Evolutionary conservation across 1,140 invertebrate species (phyloP).

Genomic region (Drosophila navojoa): DNA sequence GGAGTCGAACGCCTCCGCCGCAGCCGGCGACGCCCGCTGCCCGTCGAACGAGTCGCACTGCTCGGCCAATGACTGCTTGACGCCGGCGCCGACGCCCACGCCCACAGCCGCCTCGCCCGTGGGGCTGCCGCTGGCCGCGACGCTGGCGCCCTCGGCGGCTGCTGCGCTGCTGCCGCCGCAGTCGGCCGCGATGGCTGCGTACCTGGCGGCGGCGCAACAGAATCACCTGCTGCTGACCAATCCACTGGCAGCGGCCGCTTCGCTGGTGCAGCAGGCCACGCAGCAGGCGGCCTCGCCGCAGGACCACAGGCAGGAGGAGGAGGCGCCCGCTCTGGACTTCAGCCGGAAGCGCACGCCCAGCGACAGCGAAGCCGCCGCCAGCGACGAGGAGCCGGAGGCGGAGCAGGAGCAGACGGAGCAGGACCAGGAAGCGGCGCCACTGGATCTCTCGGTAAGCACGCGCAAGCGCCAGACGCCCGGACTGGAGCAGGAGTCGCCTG

Average conservation of each 20-base stretch:
- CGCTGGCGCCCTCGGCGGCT: slow-evolving; percentile 85
- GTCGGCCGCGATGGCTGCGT: slow-evolving; percentile 91
- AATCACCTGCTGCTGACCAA: slow-evolving; percentile 91
- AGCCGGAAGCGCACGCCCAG: slow-evolving; percentile 86
- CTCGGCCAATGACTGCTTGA: slow-evolving; percentile 86
- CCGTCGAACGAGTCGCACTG: slow-evolving; percentile 88
- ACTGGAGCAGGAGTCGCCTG: slow-evolving; percentile 84
- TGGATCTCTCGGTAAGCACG: slow-evolving; percentile 92
- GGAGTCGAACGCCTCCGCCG: slow-evolving; percentile 87
- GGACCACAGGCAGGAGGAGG: slow-evolving; percentile 77
- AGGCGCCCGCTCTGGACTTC: slow-evolving; percentile 89
- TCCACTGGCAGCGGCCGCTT: slow-evolving; percentile 86
- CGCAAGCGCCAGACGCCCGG: slow-evolving; percentile 86
- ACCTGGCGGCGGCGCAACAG: slow-evolving; percentile 88
- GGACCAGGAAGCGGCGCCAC: slow-evolving; percentile 87
- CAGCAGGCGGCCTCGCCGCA: slow-evolving; percentile 86
- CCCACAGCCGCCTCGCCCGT: slow-evolving; percentile 84
- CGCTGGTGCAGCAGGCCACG: slow-evolving; percentile 84
- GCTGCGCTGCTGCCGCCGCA: slow-evolving; percentile 89
- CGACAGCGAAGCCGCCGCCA: slow-evolving; percentile 47
- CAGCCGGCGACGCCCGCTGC: slow-evolving; percentile 85
- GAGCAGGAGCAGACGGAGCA: slow-evolving; percentile 25
- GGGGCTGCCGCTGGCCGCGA: slow-evolving; percentile 85
- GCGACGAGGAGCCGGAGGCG: slow-evolving; percentile 43
- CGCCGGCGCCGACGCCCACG: slow-evolving; percentile 84